phyloP scores from a whole-genome alignment of 1,140 invertebrate genomes.

The Mercenaria mercenaria region DNA sequence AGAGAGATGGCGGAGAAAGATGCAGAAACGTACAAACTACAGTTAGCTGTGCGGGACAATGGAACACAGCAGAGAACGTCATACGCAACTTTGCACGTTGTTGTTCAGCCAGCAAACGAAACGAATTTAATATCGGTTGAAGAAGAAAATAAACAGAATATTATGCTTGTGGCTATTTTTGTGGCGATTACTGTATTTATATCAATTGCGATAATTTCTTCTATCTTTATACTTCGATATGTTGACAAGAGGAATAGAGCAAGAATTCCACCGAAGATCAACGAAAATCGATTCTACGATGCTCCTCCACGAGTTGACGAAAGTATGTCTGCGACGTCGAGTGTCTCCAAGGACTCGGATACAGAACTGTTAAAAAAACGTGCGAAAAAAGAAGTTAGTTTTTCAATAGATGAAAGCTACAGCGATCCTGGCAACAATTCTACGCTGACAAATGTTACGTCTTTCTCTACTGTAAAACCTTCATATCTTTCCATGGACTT shows the following conservation, averaged over 20 bases:
- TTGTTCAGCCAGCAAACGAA: conserved; percentile 75
- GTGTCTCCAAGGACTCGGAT: conserved; percentile 75
- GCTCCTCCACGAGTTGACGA: conserved; percentile 57
- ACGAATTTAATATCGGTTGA: conserved; percentile 48
- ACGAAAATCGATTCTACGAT: conserved; percentile 69
- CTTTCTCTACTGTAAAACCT: conserved; percentile 78
- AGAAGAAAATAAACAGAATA: conserved; percentile 74
- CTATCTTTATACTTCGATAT: conserved; percentile 79
- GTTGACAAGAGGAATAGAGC: conserved; percentile 77
- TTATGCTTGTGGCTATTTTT: conserved; percentile 79
- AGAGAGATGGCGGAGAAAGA: conserved; percentile 74
- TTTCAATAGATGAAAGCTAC: conserved; percentile 76
- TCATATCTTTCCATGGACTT: conserved; percentile 68
- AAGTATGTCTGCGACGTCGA: conserved; percentile 69
- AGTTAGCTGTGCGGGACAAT: conserved; percentile 75
- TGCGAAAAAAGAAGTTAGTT: conserved; percentile 81
- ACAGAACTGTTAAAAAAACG: conserved; percentile 76
- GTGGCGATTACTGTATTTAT: conserved; percentile 79
- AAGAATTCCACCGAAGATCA: conserved; percentile 70
- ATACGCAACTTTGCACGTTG: conserved; percentile 72
- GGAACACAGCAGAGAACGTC: conserved; percentile 71
- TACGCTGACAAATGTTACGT: conserved; percentile 73
- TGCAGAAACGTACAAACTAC: conserved; percentile 74
- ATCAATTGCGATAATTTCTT: conserved; percentile 77
- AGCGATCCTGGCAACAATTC: conserved; percentile 70